Base-by-base conservation (phyloP, 2,888 invertebrate genomes). In the Plemyria rubiginata region DNA sequence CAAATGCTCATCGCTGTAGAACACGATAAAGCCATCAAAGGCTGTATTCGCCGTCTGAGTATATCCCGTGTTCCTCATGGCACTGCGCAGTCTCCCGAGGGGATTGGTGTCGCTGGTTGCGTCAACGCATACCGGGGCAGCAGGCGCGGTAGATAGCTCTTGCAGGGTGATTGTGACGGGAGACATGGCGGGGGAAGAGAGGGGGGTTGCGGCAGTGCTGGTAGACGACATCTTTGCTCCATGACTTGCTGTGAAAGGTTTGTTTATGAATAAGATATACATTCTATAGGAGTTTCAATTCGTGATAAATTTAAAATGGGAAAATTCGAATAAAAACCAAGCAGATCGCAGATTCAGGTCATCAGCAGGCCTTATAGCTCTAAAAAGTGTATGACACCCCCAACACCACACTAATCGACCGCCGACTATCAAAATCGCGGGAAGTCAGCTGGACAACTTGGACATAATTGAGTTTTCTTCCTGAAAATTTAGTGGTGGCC, bases 1-100 rank as follows among this genome's bases (percentile, higher is more conserved):
- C 94, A 96, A 95, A 89, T 97, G 97, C 76, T 96, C 97, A 80
- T 97, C 97, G 65, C 94, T 95, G 55, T 95, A 95, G 54, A 97
- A 96, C 56, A 97, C 88, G 57, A 97, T 93, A 74, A 96, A 97
- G 0, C 96, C 97, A 75, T 97, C 94, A 8, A 96, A 83, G 58
- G 79, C 77, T 0, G 85, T 77, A 49, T 81, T 86, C 79, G 84
- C 84, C 66, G 84, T 84, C 65, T 86, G 86, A n/a, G 89, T 86
- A 65, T 85, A 87, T 52, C 73, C 77, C 2, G 80, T 70, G 70
- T 84, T 85, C 43, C 80, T 82, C 94, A 95, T 94, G 57, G 94
- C 93, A 43, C 84, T 87, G 2, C 94, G 92, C 13, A 94, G 84
- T 15, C 85, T 75, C 3, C 86, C 85, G 7, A 89, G 75, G 0